Percentiles rank a stretch among this genome's conserved stretches.
These are phyloP conservation scores for Linepithema humile DNA, from an alignment of 1,140 invertebrate species.

Conservation along the genomic window DNA sequence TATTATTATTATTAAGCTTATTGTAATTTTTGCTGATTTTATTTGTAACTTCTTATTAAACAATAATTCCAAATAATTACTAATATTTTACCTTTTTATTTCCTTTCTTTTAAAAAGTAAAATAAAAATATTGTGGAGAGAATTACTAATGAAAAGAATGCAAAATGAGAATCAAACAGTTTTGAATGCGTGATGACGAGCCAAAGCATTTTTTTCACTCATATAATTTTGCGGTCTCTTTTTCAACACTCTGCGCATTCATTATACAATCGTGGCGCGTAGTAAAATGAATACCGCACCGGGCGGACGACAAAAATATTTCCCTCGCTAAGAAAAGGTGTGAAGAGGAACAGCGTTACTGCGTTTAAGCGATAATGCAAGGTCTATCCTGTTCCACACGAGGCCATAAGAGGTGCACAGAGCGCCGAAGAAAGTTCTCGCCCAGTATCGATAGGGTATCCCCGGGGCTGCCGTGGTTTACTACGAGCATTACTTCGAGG, in stretches of 20 bases:
- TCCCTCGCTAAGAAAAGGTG: conserved; percentile 21
- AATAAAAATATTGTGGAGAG: neutral
- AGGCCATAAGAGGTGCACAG: conserved; percentile 47
- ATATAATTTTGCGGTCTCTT: neutral
- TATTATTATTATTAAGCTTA: no score
- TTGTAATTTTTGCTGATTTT: no score
- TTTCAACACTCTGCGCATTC: neutral
- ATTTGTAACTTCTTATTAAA: no score
- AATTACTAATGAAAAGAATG: neutral
- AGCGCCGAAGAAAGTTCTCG: conserved; percentile 50
- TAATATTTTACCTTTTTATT: neutral
- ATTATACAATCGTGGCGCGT: neutral
- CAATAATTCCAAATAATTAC: no score
- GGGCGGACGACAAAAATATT: conserved; percentile 18
- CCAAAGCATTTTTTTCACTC: neutral
- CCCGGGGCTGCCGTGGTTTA: conserved; percentile 74
- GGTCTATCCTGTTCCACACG: conserved; percentile 39
- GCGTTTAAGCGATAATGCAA: conserved; percentile 70
- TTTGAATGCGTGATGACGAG: neutral
- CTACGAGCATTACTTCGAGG: conserved; percentile 75
- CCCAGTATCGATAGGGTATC: conserved; percentile 70
- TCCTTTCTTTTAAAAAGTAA: neutral
- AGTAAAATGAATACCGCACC: conserved; percentile 27
- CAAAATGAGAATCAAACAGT: neutral
- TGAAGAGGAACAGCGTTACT: conserved; percentile 30